phyloP scores from a whole-genome alignment of 2,797 vertebrate species.

The Pogonophryne albipinna region DNA sequence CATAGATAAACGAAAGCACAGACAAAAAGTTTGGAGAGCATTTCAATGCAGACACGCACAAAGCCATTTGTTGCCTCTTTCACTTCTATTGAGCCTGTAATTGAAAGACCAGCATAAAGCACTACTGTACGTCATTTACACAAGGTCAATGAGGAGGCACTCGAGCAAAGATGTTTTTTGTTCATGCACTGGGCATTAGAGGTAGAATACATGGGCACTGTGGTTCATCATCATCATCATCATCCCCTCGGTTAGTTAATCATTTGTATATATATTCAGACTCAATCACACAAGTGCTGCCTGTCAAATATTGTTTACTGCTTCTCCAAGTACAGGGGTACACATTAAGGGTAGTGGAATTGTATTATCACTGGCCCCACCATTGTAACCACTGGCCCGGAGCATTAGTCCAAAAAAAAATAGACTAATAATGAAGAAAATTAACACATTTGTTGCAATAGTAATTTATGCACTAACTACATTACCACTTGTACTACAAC shows the following conservation, averaged over 20 bases:
- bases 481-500: no score
- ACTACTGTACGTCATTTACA: background rate
- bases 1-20: conserved; percentile 2
- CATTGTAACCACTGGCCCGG: no score
- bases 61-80: conserved; percentile 23
- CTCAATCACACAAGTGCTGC: background rate
- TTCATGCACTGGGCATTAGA: background rate
- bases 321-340: background rate
- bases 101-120: background rate
- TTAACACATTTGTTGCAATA: no score
- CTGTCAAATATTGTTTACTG: background rate
- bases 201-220: background rate
- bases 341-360: no score
- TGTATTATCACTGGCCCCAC: no score
- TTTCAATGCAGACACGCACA: conserved; percentile 10
- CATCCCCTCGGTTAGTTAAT: conserved; percentile 9
- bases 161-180: conserved; percentile 14
- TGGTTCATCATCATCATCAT: conserved; percentile 17
- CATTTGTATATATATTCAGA: background rate
- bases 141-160: conserved; percentile 13
- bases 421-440: no score
- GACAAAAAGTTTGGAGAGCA: background rate
- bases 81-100: conserved; percentile 5
- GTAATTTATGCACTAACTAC: no score
- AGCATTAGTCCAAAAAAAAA: no score